Base-by-base conservation (phyloP, 2,113 vertebrate genomes). In the Siniperca knerii region DNA sequence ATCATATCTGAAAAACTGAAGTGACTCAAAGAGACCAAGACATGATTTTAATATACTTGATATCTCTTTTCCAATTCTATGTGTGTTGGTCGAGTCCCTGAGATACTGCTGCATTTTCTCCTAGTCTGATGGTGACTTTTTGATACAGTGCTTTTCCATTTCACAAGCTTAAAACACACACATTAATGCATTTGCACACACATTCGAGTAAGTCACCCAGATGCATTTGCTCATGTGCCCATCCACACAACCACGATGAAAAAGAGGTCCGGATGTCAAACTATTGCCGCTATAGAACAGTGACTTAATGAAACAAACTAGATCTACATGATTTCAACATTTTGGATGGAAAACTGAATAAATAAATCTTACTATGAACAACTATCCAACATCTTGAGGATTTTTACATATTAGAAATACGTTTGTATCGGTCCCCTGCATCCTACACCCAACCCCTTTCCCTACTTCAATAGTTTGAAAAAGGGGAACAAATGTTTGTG, bases 21-120 rank as follows among this genome's bases (percentile, higher is more conserved):
- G 55, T 77, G 79, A 81, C 82, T 91, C 65, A 77, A 77, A 77
- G 58, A 72, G 54, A 85, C 48, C 35, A 67, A 81, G 71, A 81
- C 48, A 21, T 71, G 68, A 83, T 72, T 85, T 89, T 64, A 81
- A 73, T 52, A 44, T 54, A 60, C 25, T 81, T 75, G 23, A 84
- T 58, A 33, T 87, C 71, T 83, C 42, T 81, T 73, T 70, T 71
- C 84, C 75, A 77, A 70, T 76, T 89, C 58, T 20, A 18, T n/a
- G 4, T 75, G 54, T 78, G 82, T 74, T 82, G 76, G 65, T 71
- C 54, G 87, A 91, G 78, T 95, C 91, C 94, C 94, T 95, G 94
- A 95, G 94, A 93, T 92, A 81, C 83, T 82, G 77, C 52, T 87
- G 88, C 83, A 40, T 68, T 69, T 83, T 82, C 54, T 73, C 37